Base-by-base conservation (phyloP, 2,113 vertebrate genomes). In the Casuarius casuarius region DNA sequence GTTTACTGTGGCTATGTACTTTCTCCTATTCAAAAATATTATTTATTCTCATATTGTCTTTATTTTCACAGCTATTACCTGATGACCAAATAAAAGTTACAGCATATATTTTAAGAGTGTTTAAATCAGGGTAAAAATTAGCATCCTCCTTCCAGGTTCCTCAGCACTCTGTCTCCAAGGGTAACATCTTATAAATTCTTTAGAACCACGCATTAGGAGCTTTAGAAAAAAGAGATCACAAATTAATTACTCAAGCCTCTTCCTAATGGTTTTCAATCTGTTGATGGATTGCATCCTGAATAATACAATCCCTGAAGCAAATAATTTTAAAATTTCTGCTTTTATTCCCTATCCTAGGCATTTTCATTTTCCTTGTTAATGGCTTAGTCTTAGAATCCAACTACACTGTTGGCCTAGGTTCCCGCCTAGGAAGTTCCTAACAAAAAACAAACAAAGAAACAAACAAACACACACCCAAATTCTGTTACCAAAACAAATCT, bases 221-320 rank as follows among this genome's bases (percentile, higher is more conserved):
- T 90, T 87, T 75, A 89, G 61, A 48, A 95, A 86, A 80, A 70
- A 61, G 49, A 67, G 78, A 83, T 90, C 90, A 33, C 20, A 62
- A 94, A 92, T 92, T 81, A 90, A 84, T 87, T 77, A 7, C 44
- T 87, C 33, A 79, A 61, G 78, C 7, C 61, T 89, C 58, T 85
- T 85, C 58, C 38, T 89, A 94, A 73, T 68, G 38, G 81, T 90
- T 94, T 95, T 92, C 58, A 89, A 23, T 91, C 78, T 87, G 35
- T 89, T 81, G 84, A 90, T 76, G 46, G 58, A 66, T 89, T 92
- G 70, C 86, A 81, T 87, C 2, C 1, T 94, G 73, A 84, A 75
- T 40, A 42, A 68, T 52, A 35, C 59, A 89, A 92, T 94, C 94
- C 42, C 52, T 72, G 48, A 12, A 93, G 31, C 5, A 94, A 91